A percentile compares a stretch with the other conserved stretches of the same genome.
phyloP scores from a whole-genome alignment of 2,888 invertebrate species.

The Lasius platythorax region DNA sequence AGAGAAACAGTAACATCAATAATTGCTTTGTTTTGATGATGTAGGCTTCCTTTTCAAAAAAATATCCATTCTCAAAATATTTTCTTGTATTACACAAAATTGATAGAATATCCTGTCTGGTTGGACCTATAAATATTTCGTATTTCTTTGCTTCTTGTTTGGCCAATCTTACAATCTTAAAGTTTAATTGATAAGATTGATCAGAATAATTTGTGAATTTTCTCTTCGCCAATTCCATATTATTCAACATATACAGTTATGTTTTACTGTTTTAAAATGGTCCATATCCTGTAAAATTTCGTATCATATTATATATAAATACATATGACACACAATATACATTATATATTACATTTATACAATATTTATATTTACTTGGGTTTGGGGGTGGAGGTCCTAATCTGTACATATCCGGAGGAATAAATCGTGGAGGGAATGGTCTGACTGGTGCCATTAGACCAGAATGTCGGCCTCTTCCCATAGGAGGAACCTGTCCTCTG shows the following conservation, averaged over 20 bases:
- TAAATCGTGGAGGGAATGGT: slow-evolving; percentile 75
- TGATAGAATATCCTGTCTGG: not conserved
- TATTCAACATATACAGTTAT: not conserved
- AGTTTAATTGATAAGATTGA: not conserved
- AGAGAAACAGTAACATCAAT: not conserved
- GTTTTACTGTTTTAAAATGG: slow-evolving; percentile 45
- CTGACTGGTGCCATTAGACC: slow-evolving; percentile 70
- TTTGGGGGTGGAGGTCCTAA: slow-evolving; percentile 60
- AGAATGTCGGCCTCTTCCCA: slow-evolving; percentile 70
- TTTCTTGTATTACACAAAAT: not conserved
- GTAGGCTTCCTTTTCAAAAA: not conserved
- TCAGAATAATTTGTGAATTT: not conserved
- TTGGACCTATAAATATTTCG: not conserved
- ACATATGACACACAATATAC: not conserved
- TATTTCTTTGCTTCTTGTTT: not conserved
- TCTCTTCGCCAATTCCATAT: not conserved
- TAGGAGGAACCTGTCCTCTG: slow-evolving; percentile 71
- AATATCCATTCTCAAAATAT: not conserved
- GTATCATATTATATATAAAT: not conserved
- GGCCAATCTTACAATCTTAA: not conserved
- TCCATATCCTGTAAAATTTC: slow-evolving; percentile 64
- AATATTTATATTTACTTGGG: slow-evolving; percentile 61
- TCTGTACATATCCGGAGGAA: slow-evolving; percentile 70
- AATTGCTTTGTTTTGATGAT: not conserved
- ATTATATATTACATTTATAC: not conserved